phyloP scores from a whole-genome alignment of 2,113 vertebrate genomes.

The Girardinichthys multiradiatus region DNA sequence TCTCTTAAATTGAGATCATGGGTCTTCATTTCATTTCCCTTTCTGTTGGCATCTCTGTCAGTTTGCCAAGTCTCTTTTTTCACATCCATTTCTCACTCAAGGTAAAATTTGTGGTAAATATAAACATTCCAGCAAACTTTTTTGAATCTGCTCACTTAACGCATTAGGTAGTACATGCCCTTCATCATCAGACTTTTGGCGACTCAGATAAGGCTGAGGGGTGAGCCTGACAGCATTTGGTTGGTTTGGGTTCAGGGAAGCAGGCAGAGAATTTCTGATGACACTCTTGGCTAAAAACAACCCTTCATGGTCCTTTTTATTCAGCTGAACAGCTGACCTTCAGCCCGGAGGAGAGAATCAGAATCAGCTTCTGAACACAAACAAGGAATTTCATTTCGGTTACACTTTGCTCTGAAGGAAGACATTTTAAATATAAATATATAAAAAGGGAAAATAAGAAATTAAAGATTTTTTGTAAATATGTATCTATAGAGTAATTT shows the following conservation, averaged over 20 bases:
- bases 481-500: too few relatives aligned
- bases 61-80: not conserved
- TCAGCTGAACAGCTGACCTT: constrained; percentile 31
- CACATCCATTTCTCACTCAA: not conserved
- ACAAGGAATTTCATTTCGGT: too few relatives aligned
- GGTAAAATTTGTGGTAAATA: constrained; percentile 1
- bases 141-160: constrained; percentile 14
- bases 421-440: too few relatives aligned
- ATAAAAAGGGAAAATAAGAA: too few relatives aligned
- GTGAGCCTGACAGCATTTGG: constrained; percentile 15
- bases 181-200: constrained; percentile 30
- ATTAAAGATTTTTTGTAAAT: too few relatives aligned
- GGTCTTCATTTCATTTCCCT: not conserved
- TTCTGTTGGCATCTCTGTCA: not conserved
- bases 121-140: constrained; percentile 9
- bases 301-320: not conserved
- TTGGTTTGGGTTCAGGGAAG: constrained; percentile 21
- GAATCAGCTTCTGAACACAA: too few relatives aligned
- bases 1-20: constrained; percentile 5
- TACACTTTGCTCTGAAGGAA: too few relatives aligned
- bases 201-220: constrained; percentile 15
- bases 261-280: constrained; percentile 27
- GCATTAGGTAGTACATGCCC: constrained; percentile 16
- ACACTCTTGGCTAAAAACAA: constrained; percentile 28
- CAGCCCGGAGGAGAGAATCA: constrained; percentile 25